Evolutionary conservation across 2,113 vertebrate genomes (phyloP).

Genomic region (Gasterosteus aculeatus): DNA sequence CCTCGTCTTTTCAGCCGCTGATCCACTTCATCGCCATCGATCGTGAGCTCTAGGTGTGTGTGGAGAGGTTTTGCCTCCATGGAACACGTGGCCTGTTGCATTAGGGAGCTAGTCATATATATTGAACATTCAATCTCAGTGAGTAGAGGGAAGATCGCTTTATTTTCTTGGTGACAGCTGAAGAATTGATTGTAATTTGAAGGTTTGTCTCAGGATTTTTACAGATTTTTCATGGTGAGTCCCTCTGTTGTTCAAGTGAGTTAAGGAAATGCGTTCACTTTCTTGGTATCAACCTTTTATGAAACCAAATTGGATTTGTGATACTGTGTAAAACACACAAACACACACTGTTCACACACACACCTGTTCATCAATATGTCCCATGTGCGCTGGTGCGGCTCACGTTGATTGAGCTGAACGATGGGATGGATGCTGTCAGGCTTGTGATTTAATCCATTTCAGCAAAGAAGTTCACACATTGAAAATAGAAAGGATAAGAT

Average conservation of each 20-base stretch:
- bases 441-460: conserved; percentile 64
- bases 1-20: conserved; percentile 18
- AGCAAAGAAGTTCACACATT: conserved; percentile 24
- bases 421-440: conserved; percentile 57
- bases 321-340: not conserved
- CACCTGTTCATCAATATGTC: conserved; percentile 55
- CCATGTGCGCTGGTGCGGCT: conserved; percentile 21
- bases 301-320: conserved; percentile 15
- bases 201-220: not conserved
- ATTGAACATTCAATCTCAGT: not conserved
- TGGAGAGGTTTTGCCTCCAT: conserved; percentile 20
- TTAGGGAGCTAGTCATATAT: not conserved
- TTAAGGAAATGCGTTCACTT: conserved; percentile 7
- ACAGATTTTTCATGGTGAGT: not conserved
- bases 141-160: not conserved
- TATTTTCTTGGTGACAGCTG: not conserved
- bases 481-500: conserved; percentile 36
- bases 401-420: conserved; percentile 60
- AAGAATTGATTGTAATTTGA: not conserved
- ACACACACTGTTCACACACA: not conserved
- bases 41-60: conserved; percentile 19
- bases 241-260: not conserved
- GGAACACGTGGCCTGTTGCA: not conserved
- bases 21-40: conserved; percentile 21
- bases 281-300: not conserved